phyloP scores from a whole-genome alignment of 2,888 invertebrate genomes.

The Helleia helle region DNA sequence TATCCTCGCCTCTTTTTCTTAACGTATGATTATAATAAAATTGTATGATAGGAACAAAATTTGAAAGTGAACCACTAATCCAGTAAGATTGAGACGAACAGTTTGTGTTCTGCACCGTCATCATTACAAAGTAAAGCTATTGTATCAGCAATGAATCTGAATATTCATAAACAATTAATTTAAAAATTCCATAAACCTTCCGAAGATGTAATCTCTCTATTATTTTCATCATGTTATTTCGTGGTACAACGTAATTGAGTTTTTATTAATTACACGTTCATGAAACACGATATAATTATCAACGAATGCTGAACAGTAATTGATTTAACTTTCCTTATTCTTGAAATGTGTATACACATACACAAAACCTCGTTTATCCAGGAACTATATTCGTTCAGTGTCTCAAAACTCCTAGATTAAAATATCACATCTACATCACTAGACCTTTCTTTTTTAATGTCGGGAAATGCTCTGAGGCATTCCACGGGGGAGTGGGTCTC shows the following conservation, averaged over 20 bases:
- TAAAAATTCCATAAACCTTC: slow-evolving; percentile 1
- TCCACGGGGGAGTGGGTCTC: no score
- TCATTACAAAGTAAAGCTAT: background rate
- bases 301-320: background rate
- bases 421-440: no score
- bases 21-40: no score
- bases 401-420: no score
- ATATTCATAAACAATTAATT: slow-evolving; percentile 6
- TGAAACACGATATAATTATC: background rate
- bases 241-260: slow-evolving; percentile 2
- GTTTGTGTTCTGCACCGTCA: background rate
- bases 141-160: background rate
- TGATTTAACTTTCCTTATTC: background rate
- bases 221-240: slow-evolving; percentile 2
- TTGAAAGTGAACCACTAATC: no score
- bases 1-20: no score
- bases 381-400: no score
- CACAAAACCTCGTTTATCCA: no score
- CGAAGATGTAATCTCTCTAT: slow-evolving; percentile 3
- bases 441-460: no score
- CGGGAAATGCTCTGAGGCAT: no score
- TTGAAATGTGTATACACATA: no score
- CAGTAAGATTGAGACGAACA: background rate
- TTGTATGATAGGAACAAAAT: no score
- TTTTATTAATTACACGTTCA: slow-evolving; percentile 5